Evolutionary conservation across 2,797 vertebrate species (phyloP).

Genomic region (Bradypodion ventrale): DNA sequence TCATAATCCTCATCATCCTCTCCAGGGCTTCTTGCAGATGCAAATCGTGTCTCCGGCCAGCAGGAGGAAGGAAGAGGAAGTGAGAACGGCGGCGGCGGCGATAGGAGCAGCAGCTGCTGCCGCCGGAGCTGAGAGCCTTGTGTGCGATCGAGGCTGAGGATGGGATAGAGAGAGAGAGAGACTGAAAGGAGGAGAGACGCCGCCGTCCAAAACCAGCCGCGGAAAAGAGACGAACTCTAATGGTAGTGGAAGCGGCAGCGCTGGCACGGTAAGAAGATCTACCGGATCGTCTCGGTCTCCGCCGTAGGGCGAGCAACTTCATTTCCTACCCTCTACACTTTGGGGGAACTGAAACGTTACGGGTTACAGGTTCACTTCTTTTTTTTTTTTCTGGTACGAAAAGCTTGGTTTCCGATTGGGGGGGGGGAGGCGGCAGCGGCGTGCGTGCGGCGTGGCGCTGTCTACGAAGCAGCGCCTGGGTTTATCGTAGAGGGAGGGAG

Average conservation of each 20-base stretch:
- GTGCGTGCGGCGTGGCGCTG: too few relatives aligned
- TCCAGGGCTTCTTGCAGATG: slow-evolving; percentile 63
- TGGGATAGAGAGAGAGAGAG: slow-evolving; percentile 43
- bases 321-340: neutral
- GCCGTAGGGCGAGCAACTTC: neutral
- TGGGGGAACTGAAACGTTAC: neutral
- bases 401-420: neutral
- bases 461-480: neutral
- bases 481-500: neutral
- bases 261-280: neutral
- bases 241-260: neutral
- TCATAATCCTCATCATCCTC: too few relatives aligned
- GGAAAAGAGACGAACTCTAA: slow-evolving; percentile 15
- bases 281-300: neutral
- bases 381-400: neutral
- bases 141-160: slow-evolving; percentile 2
- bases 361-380: neutral
- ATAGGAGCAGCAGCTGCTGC: slow-evolving; percentile 32
- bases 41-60: slow-evolving; percentile 64
- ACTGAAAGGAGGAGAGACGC: neutral
- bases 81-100: slow-evolving; percentile 62
- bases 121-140: slow-evolving; percentile 14
- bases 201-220: neutral
- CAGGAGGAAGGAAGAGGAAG: slow-evolving; percentile 79
- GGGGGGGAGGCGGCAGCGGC: neutral